phyloP scores from a whole-genome alignment of 2,113 vertebrate genomes.

The Candoia aspera region DNA sequence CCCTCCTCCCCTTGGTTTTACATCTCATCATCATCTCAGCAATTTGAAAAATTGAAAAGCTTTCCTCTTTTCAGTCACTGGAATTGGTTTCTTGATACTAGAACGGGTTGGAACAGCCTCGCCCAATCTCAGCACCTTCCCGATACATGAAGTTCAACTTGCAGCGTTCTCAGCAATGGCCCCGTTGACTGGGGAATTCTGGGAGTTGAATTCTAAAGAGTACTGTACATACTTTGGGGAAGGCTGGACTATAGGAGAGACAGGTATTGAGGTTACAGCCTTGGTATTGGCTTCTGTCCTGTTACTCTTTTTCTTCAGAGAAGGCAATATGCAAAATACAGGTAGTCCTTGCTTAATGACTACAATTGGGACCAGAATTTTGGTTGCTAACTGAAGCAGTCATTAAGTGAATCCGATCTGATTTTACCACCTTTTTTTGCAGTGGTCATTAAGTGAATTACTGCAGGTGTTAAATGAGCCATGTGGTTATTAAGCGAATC shows the following conservation, averaged over 20 bases:
- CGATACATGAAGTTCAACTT: background rate
- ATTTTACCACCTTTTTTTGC: background rate
- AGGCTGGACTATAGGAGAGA: background rate
- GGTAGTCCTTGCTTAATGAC: background rate
- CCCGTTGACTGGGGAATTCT: background rate
- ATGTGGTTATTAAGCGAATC: background rate
- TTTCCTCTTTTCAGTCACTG: background rate
- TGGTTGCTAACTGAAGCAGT: background rate
- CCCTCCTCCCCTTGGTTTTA: background rate
- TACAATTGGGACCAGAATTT: background rate
- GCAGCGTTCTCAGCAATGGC: background rate
- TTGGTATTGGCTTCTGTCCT: background rate
- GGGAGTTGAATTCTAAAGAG: background rate
- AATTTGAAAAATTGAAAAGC: background rate
- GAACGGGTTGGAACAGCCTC: background rate
- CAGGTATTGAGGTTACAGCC: background rate
- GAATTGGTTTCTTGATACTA: background rate
- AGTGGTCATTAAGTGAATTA: background rate
- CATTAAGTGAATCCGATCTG: background rate
- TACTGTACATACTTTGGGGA: background rate
- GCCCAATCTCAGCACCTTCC: background rate
- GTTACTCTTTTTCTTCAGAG: background rate
- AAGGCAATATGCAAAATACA: background rate
- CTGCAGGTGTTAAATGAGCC: no score
- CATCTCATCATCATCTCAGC: background rate